Conservation (phyloP, 2,797 vertebrate genomes). For the Buceros bicornis region DNA sequence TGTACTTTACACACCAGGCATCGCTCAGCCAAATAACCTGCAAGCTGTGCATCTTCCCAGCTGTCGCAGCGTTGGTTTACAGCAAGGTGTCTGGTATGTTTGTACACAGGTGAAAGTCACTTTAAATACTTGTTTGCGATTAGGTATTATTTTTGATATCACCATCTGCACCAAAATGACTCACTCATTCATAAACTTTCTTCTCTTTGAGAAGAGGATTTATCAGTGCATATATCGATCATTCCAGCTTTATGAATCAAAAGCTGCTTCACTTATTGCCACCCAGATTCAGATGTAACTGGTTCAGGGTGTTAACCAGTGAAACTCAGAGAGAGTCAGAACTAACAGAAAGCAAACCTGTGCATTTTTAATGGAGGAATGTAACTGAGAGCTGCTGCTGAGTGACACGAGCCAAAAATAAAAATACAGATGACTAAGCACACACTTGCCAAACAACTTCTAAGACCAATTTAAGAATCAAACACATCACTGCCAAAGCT, state of each 20-base stretch:
- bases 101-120: conserved; percentile 15
- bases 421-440: conserved; percentile 70
- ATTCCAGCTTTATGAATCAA: conserved; percentile 1
- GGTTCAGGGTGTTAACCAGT: background rate
- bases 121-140: conserved; percentile 36
- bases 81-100: conserved; percentile 7
- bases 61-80: background rate
- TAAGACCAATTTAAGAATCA: conserved; percentile 71
- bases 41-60: background rate
- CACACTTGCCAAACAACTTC: conserved; percentile 64
- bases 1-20: background rate
- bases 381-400: background rate
- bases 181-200: conserved; percentile 45
- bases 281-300: background rate
- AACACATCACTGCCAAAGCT: conserved; percentile 57
- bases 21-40: background rate
- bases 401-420: conserved; percentile 41
- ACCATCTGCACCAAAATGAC: conserved; percentile 7
- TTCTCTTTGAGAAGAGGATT: background rate
- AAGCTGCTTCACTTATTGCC: background rate
- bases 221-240: background rate
- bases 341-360: conserved; percentile 14
- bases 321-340: background rate
- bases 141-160: conserved; percentile 9
- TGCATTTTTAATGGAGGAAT: background rate